These are phyloP conservation scores for Periophthalmus magnuspinnatus DNA, from an alignment of 2,797 vertebrate species.

Conservation along the genomic window DNA sequence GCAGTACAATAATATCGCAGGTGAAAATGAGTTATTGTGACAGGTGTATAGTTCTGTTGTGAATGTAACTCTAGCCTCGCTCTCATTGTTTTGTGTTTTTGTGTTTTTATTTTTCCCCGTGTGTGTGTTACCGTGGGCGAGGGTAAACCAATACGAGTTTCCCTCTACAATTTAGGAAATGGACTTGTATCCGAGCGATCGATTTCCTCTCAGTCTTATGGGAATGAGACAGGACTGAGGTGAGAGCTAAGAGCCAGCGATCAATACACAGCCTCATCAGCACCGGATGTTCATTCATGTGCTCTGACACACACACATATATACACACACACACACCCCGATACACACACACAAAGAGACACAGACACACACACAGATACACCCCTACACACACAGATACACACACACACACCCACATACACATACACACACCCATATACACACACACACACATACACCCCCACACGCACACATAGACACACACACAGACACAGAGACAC, in stretches of 20 bases:
- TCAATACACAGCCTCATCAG: conserved; percentile 64
- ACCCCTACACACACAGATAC: too few species aligned
- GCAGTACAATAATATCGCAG: too few species aligned
- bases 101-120: conserved; percentile 19
- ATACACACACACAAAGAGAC: too few species aligned
- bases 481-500: too few species aligned
- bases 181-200: conserved; percentile 63
- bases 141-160: conserved; percentile 54
- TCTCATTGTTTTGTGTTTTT: conserved; percentile 15
- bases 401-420: too few species aligned
- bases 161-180: conserved; percentile 67
- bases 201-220: conserved; percentile 68
- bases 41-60: not conserved
- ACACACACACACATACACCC: too few species aligned
- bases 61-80: conserved; percentile 14
- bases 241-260: conserved; percentile 57
- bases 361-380: too few species aligned
- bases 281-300: conserved; percentile 46
- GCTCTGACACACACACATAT: not conserved
- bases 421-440: too few species aligned
- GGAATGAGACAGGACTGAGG: conserved; percentile 53
- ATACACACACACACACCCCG: too few species aligned
- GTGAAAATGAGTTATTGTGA: too few species aligned
- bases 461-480: too few species aligned
- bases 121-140: conserved; percentile 28